phyloP scores from a whole-genome alignment of 1,140 invertebrate genomes.

The Anoplolepis gracilipes region DNA sequence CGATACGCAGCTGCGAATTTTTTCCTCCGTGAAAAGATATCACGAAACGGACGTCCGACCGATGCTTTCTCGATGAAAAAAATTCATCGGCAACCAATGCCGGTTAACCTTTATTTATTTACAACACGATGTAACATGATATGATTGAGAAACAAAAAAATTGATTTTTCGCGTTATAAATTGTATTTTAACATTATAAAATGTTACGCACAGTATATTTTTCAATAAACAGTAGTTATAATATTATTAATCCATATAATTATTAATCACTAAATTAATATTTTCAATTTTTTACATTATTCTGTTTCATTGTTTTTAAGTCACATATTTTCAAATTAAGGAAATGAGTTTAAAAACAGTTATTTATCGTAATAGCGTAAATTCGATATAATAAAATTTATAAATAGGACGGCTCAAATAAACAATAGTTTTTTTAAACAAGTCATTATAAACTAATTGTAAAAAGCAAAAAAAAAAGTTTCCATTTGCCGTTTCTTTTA shows the following conservation, averaged over 20 bases:
- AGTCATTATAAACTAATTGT: neutral
- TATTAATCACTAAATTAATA: neutral
- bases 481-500: neutral
- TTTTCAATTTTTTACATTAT: neutral
- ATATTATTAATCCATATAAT: neutral
- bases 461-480: neutral
- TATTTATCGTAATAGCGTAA: neutral
- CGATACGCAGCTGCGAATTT: slow-evolving; percentile 2
- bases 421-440: neutral
- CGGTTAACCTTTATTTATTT: slow-evolving; percentile 37
- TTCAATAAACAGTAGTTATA: neutral
- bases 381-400: slow-evolving; percentile 3
- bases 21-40: slow-evolving; percentile 15
- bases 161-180: neutral
- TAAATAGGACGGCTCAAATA: neutral
- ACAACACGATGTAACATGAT: too few species aligned
- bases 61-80: slow-evolving; percentile 24
- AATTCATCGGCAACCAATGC: neutral
- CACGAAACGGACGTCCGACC: neutral
- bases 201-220: neutral
- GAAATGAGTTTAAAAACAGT: neutral
- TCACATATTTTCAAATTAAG: too few species aligned
- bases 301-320: neutral
- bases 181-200: too few species aligned
- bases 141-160: neutral